Conservation (phyloP, 2,888 invertebrate species). For the Cactoblastis cactorum region DNA sequence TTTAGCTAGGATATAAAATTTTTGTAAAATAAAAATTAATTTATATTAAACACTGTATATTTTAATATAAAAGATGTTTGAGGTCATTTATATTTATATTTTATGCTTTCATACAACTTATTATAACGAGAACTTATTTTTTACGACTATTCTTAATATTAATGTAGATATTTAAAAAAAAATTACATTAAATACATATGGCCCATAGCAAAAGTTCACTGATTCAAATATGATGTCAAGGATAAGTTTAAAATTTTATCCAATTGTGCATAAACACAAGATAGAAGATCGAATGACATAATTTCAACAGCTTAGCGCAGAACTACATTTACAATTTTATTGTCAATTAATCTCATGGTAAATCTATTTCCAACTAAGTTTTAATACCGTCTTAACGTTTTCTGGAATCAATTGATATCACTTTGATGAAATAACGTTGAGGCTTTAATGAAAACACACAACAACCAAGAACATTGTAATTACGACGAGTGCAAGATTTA, state of each 20-base stretch:
- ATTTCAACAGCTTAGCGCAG: not conserved
- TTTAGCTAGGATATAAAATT: too few relatives aligned
- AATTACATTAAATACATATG: too few relatives aligned
- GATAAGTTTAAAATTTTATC: too few relatives aligned
- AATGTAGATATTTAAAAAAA: too few relatives aligned
- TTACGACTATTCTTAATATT: too few relatives aligned
- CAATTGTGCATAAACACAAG: not conserved
- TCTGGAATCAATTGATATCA: slow-evolving; percentile 16
- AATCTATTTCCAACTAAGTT: not conserved
- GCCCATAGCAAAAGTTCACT: too few relatives aligned
- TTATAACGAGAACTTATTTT: too few relatives aligned
- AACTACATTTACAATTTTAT: not conserved
- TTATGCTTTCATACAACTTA: too few relatives aligned
- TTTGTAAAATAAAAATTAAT: too few relatives aligned
- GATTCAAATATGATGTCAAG: not conserved
- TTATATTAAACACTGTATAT: too few relatives aligned
- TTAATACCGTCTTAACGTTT: not conserved
- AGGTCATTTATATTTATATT: too few relatives aligned
- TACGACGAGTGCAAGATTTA: slow-evolving; percentile 76
- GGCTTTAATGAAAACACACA: slow-evolving; percentile 75
- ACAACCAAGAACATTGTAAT: slow-evolving; percentile 77
- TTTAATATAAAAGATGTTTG: too few relatives aligned
- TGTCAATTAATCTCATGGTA: not conserved
- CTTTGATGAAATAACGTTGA: slow-evolving; percentile 25
- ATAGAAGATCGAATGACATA: not conserved